Evolutionary conservation across 37 sponge, comb jelly and placozoan genomes (phyloP).

Genomic region (Crambe crambe): DNA sequence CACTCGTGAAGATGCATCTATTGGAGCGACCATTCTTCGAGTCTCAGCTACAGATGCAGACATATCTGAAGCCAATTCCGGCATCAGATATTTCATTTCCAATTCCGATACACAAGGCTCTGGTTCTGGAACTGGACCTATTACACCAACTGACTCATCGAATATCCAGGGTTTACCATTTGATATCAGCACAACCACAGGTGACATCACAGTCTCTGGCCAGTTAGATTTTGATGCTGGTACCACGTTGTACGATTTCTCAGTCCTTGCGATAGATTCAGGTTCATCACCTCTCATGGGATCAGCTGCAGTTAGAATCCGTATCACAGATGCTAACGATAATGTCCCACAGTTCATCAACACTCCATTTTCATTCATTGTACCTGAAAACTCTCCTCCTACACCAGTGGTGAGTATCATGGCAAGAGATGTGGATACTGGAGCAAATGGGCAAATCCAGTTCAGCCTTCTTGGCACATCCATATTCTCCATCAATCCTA

Average conservation of each 20-base stretch:
- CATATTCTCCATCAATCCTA: conserved; percentile 21
- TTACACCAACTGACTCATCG: background rate
- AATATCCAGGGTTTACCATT: conserved; percentile 13
- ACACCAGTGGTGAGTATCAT: conserved; percentile 9
- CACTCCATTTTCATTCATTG: background rate
- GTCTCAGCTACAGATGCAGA: conserved; percentile 45
- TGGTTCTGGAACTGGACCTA: conserved; percentile 18
- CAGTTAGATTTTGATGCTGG: conserved; percentile 32
- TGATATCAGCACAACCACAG: conserved; percentile 27
- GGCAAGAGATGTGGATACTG: conserved; percentile 57
- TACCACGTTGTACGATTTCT: conserved; percentile 6
- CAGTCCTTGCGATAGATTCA: conserved; percentile 37
- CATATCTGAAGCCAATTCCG: conserved; percentile 16
- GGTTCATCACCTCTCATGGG: conserved; percentile 15
- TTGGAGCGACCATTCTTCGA: background rate
- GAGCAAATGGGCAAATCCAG: conserved; percentile 16
- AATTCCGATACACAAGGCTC: background rate
- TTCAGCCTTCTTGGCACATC: conserved; percentile 16
- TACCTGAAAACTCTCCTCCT: conserved; percentile 20
- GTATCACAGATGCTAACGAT: conserved; percentile 43
- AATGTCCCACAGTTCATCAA: conserved; percentile 36
- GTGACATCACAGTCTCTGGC: conserved; percentile 11
- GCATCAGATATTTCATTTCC: conserved; percentile 18
- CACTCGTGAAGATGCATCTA: conserved; percentile 28
- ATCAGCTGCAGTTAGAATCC: conserved; percentile 8